phyloP scores from a whole-genome alignment of 1,140 invertebrate species.

The Ctenoplectra terminalis region DNA sequence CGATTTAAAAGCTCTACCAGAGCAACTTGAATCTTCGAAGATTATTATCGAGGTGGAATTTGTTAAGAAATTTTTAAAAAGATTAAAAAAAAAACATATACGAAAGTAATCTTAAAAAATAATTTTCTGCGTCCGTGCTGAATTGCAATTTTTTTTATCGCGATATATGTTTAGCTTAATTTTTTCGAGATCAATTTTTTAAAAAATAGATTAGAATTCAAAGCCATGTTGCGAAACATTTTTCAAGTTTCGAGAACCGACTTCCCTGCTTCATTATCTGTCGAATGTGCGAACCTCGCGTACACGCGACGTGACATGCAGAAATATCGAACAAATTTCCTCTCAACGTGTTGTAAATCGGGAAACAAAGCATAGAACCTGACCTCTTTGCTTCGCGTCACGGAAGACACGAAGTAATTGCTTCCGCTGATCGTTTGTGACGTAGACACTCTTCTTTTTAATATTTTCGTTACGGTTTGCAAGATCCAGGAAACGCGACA shows the following conservation, averaged over 20 bases:
- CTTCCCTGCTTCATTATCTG: slow-evolving; percentile 17
- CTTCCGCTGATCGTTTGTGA: slow-evolving; percentile 29
- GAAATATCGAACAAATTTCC: slow-evolving; percentile 46
- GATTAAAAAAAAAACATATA: not conserved
- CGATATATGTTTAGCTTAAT: not conserved
- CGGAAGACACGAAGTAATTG: slow-evolving; percentile 39
- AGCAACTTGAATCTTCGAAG: not conserved
- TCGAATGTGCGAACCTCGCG: not conserved
- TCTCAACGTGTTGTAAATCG: slow-evolving; percentile 31
- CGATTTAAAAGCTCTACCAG: slow-evolving; percentile 26
- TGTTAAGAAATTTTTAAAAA: not conserved
- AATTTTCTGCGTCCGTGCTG: not conserved
- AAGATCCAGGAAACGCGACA: not conserved
- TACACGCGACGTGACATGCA: slow-evolving; percentile 31
- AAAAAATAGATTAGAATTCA: not conserved
- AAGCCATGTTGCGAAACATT: not conserved
- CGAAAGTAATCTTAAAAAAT: not conserved
- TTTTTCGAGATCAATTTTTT: not conserved
- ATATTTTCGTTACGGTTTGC: not conserved
- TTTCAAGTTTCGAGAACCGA: not conserved
- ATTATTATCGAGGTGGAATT: slow-evolving; percentile 9
- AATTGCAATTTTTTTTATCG: not conserved
- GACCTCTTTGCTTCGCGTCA: slow-evolving; percentile 38
- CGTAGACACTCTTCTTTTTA: slow-evolving; percentile 18
- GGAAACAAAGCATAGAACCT: slow-evolving; percentile 17